Base-by-base conservation (phyloP, 2,797 vertebrate species). In the Australoheros facetus region DNA sequence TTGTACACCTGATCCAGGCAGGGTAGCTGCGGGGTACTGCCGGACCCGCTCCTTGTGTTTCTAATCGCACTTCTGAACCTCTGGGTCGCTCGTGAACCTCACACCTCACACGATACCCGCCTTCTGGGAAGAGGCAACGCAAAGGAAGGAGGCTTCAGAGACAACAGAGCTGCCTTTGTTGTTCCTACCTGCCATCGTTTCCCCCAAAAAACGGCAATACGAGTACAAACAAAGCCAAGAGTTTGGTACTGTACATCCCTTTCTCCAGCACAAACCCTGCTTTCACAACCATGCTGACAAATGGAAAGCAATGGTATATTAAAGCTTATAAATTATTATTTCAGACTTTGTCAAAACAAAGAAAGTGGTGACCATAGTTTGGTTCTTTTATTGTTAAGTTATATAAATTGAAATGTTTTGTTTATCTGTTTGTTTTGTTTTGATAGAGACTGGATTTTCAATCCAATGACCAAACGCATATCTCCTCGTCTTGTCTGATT, bases 401-500 rank as follows among this genome's bases (percentile, higher is more conserved):
- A 96, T 96, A 95, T 94, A 86, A 95, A 92, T 89, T 92, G 77
- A 80, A 82, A 86, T 64, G 60, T 66, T 87, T 91, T 85, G 77
- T 86, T 80, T 85, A 89, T 86, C 77, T 87, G 89, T 87, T 87
- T 88, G 82, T 88, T 88, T 37, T 87, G 80, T 94, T 90, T 91
- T 92, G 90, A 93, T 88, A 93, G 95, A 96, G 96, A 95, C 96
- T 95, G 96, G 96, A 96, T 96, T 93, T 94, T 91, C 93, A 89
- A 94, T 96, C 96, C 96, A 95, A 96, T 93, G 95, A 96, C 94
- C 94, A 95, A 96, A 96, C 94, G 90, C 94, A 94, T 96, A 95
- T 95, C 94, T 95, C 93, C 90, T 93, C 94, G 90, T 95, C 93
- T 92, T 94, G 92, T 95, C 87, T 88, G 45, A 89, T 93, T 94